Base-by-base conservation (phyloP, 2,797 vertebrate species). In the Macropodus opercularis region DNA sequence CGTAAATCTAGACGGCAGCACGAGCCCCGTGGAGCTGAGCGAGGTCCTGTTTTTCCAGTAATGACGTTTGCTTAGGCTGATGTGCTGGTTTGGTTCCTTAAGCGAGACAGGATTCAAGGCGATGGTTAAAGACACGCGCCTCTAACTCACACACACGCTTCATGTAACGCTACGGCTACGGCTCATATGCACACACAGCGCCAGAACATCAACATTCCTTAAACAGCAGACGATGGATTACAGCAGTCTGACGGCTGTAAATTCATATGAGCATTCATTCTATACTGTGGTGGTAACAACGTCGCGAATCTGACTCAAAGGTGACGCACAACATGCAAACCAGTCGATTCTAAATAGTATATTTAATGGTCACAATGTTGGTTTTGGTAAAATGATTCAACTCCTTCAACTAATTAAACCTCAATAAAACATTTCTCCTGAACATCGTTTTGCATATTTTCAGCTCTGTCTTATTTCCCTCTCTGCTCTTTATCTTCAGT, bases 31-130 rank as follows among this genome's bases (percentile, higher is more conserved):
- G 56, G 64, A 87, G 63, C 87, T 84, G 89, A 89, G 85, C 79
- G 55, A 46, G 87, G 89, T 92, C 93, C 89, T 87, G 90, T 92
- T 93, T 89, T 92, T 91, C 91, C 90, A 91, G 89, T 92, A 93
- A 93, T 92, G 93, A 94, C 92, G 90, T 93, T 90, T 90, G 91
- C 93, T 93, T 88, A 87, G 90, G 86, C 86, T 83, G 88, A 88
- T 88, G 75, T 81, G 85, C 82, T 85, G 90, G 87, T 90, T 84
- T 81, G 86, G 88, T 89, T 87, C 90, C 88, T 91, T 89, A 87
- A 57, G 39, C 39, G 12, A 86, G 90, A 87, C 81, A 72, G 79
- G 85, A 87, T 87, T 87, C 85, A 87, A 92, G 89, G 90, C 80
- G 85, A 80, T 41, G 79, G 83, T 80, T 87, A 84, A 85, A 87